A percentile compares a stretch with the other conserved stretches of the same genome.
Conservation (phyloP, 2,797 vertebrate genomes). For the Rhabdophis nuchalis region DNA sequence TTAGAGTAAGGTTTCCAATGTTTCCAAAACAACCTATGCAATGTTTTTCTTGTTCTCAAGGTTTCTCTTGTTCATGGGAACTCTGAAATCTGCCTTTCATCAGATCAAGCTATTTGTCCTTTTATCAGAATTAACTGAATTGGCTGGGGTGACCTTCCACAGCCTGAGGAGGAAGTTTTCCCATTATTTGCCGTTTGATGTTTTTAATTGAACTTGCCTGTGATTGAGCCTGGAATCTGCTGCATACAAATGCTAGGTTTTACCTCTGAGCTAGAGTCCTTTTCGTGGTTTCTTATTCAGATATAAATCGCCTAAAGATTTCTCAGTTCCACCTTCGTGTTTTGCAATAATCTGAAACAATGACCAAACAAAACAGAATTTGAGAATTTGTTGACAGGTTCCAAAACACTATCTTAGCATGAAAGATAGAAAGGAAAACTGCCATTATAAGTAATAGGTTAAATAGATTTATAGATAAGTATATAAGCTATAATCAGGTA, state of each 20-base stretch:
- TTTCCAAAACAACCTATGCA: background rate
- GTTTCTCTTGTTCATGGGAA: background rate
- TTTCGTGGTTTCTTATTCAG: background rate
- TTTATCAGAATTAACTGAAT: background rate
- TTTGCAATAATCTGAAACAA: background rate
- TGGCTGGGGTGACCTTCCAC: background rate
- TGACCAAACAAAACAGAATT: background rate
- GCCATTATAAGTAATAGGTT: too few species aligned
- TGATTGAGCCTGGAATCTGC: background rate
- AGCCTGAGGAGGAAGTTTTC: background rate
- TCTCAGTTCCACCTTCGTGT: background rate
- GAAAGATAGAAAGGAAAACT: too few species aligned
- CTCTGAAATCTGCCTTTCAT: background rate
- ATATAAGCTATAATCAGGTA: too few species aligned
- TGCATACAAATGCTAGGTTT: background rate
- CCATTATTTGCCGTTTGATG: background rate
- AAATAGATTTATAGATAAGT: too few species aligned
- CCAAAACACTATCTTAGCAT: accelerated
- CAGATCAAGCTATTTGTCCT: background rate
- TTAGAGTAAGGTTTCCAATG: background rate
- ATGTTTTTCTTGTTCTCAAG: background rate
- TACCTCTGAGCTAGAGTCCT: background rate
- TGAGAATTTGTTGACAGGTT: background rate
- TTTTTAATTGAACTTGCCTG: background rate
- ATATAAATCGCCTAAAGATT: background rate